phyloP scores from a whole-genome alignment of 2,113 vertebrate species.

The Tyto alba region DNA sequence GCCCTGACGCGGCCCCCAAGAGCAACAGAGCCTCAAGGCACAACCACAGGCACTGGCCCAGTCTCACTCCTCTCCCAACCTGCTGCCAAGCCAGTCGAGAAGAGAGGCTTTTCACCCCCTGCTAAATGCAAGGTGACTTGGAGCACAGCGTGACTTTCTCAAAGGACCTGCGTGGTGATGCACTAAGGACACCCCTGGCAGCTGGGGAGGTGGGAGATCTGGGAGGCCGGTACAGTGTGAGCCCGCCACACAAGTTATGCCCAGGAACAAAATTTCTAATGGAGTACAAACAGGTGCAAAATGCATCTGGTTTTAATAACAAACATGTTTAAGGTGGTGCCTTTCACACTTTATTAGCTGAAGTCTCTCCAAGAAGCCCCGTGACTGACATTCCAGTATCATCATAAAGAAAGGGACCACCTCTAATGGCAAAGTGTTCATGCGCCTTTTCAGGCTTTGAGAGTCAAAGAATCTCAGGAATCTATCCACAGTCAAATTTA shows the following conservation, averaged over 20 bases:
- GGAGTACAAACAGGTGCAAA: not conserved
- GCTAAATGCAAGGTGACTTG: not conserved
- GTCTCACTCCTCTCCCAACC: not conserved
- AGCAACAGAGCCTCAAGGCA: not conserved
- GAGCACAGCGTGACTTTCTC: not conserved
- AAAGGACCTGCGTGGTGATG: not conserved
- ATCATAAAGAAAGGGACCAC: not conserved
- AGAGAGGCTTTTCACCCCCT: not conserved
- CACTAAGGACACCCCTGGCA: not conserved
- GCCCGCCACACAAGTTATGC: rapidly evolving
- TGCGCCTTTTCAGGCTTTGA: not conserved
- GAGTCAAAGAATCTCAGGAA: not conserved
- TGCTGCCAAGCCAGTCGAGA: rapidly evolving
- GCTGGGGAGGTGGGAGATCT: not conserved
- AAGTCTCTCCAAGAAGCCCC: not conserved
- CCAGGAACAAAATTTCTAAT: not conserved
- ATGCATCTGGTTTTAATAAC: not conserved
- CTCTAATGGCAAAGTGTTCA: rapidly evolving
- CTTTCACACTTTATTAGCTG: not conserved
- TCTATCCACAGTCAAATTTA: not conserved
- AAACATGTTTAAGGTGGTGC: not conserved
- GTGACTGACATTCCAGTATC: not conserved
- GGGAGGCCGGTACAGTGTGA: rapidly evolving
- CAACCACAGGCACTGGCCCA: not conserved
- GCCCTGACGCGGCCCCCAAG: not conserved